Percentiles rank a stretch among this genome's conserved stretches.
phyloP scores from a whole-genome alignment of 2,113 vertebrate genomes.

The Epinephelus cyanopodus region DNA sequence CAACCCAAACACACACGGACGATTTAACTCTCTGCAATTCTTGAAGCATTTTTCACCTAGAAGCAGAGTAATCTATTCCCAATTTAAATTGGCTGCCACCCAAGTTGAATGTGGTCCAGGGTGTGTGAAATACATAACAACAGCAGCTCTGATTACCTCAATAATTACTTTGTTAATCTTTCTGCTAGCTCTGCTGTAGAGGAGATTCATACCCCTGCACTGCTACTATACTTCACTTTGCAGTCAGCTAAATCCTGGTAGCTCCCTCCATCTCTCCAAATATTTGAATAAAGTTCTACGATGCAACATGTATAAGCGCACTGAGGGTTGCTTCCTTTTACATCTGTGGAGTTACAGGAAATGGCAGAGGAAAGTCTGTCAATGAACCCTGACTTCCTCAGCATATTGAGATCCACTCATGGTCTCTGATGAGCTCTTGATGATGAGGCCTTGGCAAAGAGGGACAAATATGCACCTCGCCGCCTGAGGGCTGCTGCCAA shows the following conservation, averaged over 20 bases:
- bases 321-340: slow-evolving; percentile 3
- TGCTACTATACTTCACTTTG: slow-evolving; percentile 1
- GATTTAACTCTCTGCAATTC: slow-evolving; percentile 4
- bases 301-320: not conserved
- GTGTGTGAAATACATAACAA: slow-evolving; percentile 29
- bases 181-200: not conserved
- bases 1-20: not conserved
- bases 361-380: slow-evolving; percentile 8
- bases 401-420: slow-evolving; percentile 38
- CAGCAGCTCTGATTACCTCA: slow-evolving; percentile 28
- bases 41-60: not conserved
- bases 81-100: slow-evolving; percentile 15
- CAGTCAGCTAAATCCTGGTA: not conserved
- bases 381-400: slow-evolving; percentile 40
- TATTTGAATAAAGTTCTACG: no score
- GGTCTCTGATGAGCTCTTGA: slow-evolving; percentile 38
- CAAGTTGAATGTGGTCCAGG: slow-evolving; percentile 11
- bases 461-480: not conserved
- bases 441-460: slow-evolving; percentile 42
- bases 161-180: slow-evolving; percentile 30
- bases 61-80: slow-evolving; percentile 9
- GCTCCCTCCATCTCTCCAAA: not conserved
- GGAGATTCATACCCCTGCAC: slow-evolving; percentile 3
- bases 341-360: slow-evolving; percentile 24
- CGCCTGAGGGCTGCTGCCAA: slow-evolving; percentile 21